Percentiles rank a stretch among this genome's conserved stretches.
These are phyloP conservation scores for Campoletis sonorensis DNA, from an alignment of 1,140 invertebrate genomes.

Conservation along the genomic window DNA sequence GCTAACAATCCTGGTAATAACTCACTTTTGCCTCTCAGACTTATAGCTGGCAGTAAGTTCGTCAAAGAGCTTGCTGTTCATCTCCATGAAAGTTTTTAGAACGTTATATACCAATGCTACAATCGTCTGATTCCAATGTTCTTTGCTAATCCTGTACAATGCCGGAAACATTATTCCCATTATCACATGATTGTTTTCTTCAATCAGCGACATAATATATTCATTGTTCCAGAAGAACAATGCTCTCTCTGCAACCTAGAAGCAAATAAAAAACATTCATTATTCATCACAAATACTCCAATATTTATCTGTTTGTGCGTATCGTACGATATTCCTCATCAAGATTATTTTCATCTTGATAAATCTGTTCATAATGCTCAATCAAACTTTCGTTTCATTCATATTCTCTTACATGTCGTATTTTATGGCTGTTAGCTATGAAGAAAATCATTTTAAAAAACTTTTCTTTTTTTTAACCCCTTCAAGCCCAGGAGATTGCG, in stretches of 20 bases:
- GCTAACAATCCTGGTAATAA: conserved; percentile 51
- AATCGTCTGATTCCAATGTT: conserved; percentile 99
- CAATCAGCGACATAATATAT: conserved; percentile 98
- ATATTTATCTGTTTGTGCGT: background rate
- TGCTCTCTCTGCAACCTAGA: conserved; percentile 97
- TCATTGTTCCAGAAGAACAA: conserved; percentile 99
- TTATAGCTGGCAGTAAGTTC: conserved; percentile 99
- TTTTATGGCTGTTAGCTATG: background rate
- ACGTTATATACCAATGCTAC: conserved; percentile 99
- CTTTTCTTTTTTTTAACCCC: too few species aligned
- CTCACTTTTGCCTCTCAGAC: conserved; percentile 97
- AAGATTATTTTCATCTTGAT: too few species aligned
- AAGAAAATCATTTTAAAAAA: conserved; percentile 6
- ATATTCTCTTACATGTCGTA: background rate
- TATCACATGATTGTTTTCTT: conserved; percentile 95
- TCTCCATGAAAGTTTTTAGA: conserved; percentile 99
- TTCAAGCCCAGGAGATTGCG: too few species aligned
- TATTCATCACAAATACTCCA: background rate
- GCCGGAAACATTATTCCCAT: conserved; percentile 96
- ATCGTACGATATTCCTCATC: too few species aligned
- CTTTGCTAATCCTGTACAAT: conserved; percentile 98
- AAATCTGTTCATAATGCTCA: too few species aligned
- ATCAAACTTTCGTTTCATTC: too few species aligned
- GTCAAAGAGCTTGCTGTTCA: conserved; percentile 99
- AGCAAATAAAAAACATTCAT: conserved; percentile 53